Evolutionary conservation across 2,113 vertebrate genomes (phyloP).

Genomic region (Marmota flaviventris): DNA sequence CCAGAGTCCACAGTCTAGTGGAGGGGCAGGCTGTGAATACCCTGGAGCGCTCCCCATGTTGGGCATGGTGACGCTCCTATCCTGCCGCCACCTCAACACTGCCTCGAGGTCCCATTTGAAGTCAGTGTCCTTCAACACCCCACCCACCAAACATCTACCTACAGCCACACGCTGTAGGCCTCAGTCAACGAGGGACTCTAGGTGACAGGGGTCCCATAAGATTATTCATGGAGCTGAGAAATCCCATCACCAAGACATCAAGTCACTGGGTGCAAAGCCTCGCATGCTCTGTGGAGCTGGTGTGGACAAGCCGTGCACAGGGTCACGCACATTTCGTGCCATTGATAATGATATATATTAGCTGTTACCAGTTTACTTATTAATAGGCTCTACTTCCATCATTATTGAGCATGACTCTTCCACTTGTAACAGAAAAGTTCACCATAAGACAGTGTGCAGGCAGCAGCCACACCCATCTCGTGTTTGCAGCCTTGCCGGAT

Average conservation of each 20-base stretch:
- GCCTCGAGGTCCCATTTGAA: background rate
- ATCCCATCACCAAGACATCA: background rate
- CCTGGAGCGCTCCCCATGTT: background rate
- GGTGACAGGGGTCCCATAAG: background rate
- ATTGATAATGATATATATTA: background rate
- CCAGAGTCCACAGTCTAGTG: background rate
- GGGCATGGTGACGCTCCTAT: background rate
- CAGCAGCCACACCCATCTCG: background rate
- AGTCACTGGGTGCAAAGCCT: no score
- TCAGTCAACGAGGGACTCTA: background rate
- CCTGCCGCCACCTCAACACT: rapidly evolving
- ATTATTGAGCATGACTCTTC: background rate
- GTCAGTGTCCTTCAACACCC: no score
- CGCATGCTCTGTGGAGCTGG: no score
- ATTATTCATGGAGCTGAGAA: background rate
- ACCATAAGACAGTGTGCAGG: no score
- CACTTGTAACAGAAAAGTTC: background rate
- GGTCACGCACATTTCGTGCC: rapidly evolving
- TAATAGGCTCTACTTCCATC: no score
- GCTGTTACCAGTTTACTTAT: background rate
- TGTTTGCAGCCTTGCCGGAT: no score
- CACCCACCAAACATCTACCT: no score
- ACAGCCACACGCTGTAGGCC: background rate
- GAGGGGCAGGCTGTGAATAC: rapidly evolving
- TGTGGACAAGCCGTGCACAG: no score